Base-by-base conservation (phyloP, 1,140 invertebrate species). In the Chionoecetes opilio region DNA sequence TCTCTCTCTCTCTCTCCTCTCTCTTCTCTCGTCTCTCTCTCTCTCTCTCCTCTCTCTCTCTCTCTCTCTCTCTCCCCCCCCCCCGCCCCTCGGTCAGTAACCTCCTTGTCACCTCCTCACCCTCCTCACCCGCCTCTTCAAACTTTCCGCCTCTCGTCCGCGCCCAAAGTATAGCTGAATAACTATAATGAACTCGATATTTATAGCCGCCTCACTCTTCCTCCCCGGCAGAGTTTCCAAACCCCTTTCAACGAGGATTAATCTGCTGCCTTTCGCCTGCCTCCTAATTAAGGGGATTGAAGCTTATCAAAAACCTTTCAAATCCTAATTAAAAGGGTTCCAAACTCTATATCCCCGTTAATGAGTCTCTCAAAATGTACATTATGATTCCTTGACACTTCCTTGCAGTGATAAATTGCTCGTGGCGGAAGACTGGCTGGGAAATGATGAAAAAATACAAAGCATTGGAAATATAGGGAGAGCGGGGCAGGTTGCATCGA, bases 281-380 rank as follows among this genome's bases (percentile, higher is more conserved):
- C 26, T 75, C 63, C 63, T 75, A 75, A 75, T 75, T 75, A 75
- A 75, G 63, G 63, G 63, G 63, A 75, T 75, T 75, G 63, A 75
- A 75, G 63, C 63, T 75, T 75, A 75, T 75, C n/a, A 75, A 75
- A 75, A 75, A 75, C n/a, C 63, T 26, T 75, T 75, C 21, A 75
- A 75, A 75, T 75, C 63, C 63, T 75, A 75, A 75, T 75, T 75
- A 75, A 75, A 75, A 26, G 21, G 63, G 63, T 75, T 75, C 63
- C n/a, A 75, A 26, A 26, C 63, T 75, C 21, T 21, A 75, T 75
- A 75, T 75, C n/a, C 21, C 63, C 63, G 63, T 75, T 75, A 75
- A 75, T 75, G 63, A 75, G 63, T 6, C 0, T n/a, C 63, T 75
- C 21, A 21, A 75, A 75, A 53, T 53, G 46, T 75, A 26, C n/a